These are phyloP conservation scores for Chironomus tentans DNA, from an alignment of 2,888 invertebrate genomes.

Conservation along the genomic window DNA sequence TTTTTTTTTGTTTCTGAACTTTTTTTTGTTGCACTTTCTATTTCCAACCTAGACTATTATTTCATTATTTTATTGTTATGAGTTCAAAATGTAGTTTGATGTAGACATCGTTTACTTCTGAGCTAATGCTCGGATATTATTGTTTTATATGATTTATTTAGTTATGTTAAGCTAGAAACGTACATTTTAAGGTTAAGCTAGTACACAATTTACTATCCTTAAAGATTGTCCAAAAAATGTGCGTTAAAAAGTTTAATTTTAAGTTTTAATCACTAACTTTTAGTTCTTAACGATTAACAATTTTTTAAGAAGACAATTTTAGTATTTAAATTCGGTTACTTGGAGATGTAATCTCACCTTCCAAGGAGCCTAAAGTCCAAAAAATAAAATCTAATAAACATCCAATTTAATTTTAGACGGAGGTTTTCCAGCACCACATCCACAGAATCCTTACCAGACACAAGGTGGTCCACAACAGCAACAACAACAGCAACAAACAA, in stretches of 20 bases:
- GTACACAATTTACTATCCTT: too few species aligned
- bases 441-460: constrained; percentile 15
- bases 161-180: too few species aligned
- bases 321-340: too few species aligned
- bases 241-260: neutral
- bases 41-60: neutral
- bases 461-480: neutral
- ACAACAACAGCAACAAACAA: neutral
- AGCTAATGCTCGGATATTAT: too few species aligned
- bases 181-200: too few species aligned
- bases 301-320: too few species aligned
- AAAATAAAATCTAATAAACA: neutral
- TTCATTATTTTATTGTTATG: neutral
- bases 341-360: too few species aligned
- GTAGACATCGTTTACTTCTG: neutral
- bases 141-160: too few species aligned
- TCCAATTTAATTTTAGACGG: constrained; percentile 4
- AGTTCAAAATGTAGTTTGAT: neutral
- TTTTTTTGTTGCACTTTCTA: neutral
- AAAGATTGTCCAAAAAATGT: too few species aligned
- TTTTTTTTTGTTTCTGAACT: neutral
- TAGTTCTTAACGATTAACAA: neutral
- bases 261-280: neutral
- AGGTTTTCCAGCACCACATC: neutral
- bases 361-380: neutral